phyloP scores from a whole-genome alignment of 1,140 invertebrate genomes.

The Ceratoteleas bidentatus region DNA sequence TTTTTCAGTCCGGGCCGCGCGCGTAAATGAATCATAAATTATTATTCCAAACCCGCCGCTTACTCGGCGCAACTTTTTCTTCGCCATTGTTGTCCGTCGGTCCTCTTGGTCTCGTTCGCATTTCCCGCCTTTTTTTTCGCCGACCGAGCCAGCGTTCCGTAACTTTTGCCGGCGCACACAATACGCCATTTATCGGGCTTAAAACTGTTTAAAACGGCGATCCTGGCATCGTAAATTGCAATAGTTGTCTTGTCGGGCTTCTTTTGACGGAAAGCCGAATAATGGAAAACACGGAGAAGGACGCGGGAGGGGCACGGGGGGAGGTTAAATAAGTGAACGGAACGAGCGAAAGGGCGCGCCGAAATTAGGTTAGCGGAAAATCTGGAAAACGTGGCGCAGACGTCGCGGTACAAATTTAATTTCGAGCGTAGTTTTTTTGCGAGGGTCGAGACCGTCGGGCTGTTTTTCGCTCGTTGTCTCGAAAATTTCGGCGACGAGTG shows the following conservation, averaged over 20 bases:
- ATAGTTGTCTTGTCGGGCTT: conserved; percentile 64
- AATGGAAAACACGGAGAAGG: conserved; percentile 38
- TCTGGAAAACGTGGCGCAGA: conserved; percentile 19
- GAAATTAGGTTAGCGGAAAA: conserved; percentile 48
- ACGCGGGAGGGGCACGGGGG: not conserved
- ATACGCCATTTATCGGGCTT: conserved; percentile 73
- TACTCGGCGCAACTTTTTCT: conserved; percentile 50
- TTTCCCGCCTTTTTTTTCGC: conserved; percentile 7
- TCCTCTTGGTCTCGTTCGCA: conserved; percentile 13
- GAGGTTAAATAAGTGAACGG: not conserved
- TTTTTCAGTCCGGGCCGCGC: conserved; percentile 46
- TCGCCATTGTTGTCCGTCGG: conserved; percentile 52
- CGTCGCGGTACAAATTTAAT: conserved; percentile 32
- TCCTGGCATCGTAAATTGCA: conserved; percentile 73
- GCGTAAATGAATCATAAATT: conserved; percentile 61
- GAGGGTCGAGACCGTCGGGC: no score
- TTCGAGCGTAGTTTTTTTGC: not conserved
- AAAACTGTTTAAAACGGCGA: conserved; percentile 73
- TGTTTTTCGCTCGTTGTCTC: no score
- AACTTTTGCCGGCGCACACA: conserved; percentile 57
- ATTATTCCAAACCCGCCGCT: conserved; percentile 42
- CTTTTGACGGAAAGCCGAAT: conserved; percentile 52
- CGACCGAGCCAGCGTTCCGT: conserved; percentile 36
- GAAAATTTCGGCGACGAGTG: no score
- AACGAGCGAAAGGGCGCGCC: not conserved